Percentiles rank a stretch among this genome's conserved stretches.
Conservation (phyloP, 2,113 vertebrate species). For the Poeciliopsis turrubarensis region DNA sequence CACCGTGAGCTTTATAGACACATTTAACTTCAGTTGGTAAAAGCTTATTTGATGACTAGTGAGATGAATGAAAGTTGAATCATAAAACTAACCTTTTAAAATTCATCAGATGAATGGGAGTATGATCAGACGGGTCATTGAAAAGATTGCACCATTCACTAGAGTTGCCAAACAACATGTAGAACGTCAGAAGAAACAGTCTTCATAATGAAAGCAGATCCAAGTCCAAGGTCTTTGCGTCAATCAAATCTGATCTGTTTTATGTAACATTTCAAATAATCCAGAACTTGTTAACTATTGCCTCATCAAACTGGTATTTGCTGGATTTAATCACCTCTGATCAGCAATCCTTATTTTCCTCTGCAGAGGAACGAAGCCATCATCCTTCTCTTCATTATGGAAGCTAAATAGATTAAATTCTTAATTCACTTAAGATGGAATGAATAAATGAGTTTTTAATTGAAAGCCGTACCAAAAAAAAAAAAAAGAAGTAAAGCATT, state of each 20-base stretch:
- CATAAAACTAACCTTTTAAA: neutral
- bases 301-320: neutral
- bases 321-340: neutral
- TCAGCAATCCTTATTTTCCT: conserved; percentile 1
- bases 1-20: too few relatives aligned
- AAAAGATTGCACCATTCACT: neutral
- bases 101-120: neutral
- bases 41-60: too few relatives aligned
- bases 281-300: neutral
- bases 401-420: neutral
- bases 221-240: neutral
- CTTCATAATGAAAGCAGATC: neutral
- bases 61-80: neutral
- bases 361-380: conserved; percentile 10
- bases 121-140: neutral
- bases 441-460: neutral
- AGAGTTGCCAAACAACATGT: neutral
- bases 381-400: neutral
- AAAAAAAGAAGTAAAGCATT: neutral
- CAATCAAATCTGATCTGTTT: conserved; percentile 3
- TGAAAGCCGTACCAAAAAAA: neutral
- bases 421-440: neutral
- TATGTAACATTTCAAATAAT: conserved; percentile 1
- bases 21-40: too few relatives aligned
- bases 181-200: conserved; percentile 12